Evolutionary conservation across 2,888 invertebrate genomes (phyloP).

Genomic region (Tipula vernalis): DNA sequence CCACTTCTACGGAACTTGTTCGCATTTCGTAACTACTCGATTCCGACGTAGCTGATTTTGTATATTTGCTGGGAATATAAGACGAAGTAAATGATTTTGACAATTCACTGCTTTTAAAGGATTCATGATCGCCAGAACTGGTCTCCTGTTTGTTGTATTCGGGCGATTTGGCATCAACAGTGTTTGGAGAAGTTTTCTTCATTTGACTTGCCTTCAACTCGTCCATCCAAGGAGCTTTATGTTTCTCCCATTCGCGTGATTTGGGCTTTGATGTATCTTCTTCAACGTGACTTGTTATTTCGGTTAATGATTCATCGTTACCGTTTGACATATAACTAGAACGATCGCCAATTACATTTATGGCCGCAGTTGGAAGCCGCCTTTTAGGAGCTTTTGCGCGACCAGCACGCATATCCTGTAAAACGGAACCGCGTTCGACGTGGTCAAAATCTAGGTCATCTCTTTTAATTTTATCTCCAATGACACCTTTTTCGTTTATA

Average conservation of each 20-base stretch:
- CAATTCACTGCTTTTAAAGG: conserved; percentile 11
- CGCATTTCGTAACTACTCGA: not conserved
- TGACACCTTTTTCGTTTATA: conserved; percentile 23
- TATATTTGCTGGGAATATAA: not conserved
- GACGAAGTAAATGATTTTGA: conserved; percentile 16
- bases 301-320: conserved; percentile 15
- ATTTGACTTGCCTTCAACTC: conserved; percentile 65
- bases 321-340: conserved; percentile 30
- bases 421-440: conserved; percentile 45
- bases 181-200: conserved; percentile 30
- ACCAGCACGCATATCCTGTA: conserved; percentile 53
- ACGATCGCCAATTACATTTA: conserved; percentile 29
- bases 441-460: conserved; percentile 46
- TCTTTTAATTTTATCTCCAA: conserved; percentile 23
- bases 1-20: conserved; percentile 10
- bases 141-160: not conserved
- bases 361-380: conserved; percentile 44
- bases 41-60: conserved; percentile 10
- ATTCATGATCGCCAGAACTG: not conserved
- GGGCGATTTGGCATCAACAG: conserved; percentile 21
- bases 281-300: conserved; percentile 17
- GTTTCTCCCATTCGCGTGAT: conserved; percentile 57
- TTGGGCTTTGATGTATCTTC: conserved; percentile 45
- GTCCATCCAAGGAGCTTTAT: conserved; percentile 67
- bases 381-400: conserved; percentile 43